Percentiles rank a stretch among this genome's conserved stretches.
Evolutionary conservation across 2,113 vertebrate genomes (phyloP).

Genomic region (Rhizomys pruinosus): DNA sequence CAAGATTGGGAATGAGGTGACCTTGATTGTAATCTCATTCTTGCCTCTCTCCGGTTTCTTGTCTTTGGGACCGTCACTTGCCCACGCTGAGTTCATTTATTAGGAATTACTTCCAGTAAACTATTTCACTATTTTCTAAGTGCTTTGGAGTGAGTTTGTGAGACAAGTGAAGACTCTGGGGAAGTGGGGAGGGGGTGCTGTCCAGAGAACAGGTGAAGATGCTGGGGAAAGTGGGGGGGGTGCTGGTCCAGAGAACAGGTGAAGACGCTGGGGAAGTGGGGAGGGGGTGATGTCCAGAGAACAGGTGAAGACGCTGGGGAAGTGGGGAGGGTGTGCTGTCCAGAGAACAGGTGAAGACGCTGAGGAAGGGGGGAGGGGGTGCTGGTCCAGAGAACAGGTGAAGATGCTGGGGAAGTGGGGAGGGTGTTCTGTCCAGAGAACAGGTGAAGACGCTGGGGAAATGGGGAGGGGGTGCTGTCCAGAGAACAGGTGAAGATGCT

Average conservation of each 20-base stretch:
- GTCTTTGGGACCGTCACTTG: neutral
- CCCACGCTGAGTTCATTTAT: neutral
- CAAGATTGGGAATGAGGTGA: neutral
- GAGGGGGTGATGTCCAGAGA: constrained; percentile 59
- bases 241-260: constrained; percentile 19
- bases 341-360: neutral
- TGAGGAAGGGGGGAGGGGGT: constrained; percentile 66
- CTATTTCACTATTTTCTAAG: neutral
- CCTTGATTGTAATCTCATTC: neutral
- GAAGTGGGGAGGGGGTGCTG: constrained; percentile 64
- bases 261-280: neutral
- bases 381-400: constrained; percentile 10
- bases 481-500: neutral
- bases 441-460: neutral
- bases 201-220: neutral
- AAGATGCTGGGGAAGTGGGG: constrained; percentile 28
- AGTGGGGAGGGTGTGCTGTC: constrained; percentile 67
- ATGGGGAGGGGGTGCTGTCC: constrained; percentile 67
- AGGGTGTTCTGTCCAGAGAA: constrained; percentile 53
- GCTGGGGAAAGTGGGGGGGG: constrained; percentile 62
- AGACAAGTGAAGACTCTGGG: neutral
- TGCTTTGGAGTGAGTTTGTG: neutral
- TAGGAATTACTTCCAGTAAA: constrained; percentile 11
- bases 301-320: neutral
- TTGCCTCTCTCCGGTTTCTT: neutral